Conservation (phyloP, 2,888 invertebrate species). For the Smittia sp. region DNA sequence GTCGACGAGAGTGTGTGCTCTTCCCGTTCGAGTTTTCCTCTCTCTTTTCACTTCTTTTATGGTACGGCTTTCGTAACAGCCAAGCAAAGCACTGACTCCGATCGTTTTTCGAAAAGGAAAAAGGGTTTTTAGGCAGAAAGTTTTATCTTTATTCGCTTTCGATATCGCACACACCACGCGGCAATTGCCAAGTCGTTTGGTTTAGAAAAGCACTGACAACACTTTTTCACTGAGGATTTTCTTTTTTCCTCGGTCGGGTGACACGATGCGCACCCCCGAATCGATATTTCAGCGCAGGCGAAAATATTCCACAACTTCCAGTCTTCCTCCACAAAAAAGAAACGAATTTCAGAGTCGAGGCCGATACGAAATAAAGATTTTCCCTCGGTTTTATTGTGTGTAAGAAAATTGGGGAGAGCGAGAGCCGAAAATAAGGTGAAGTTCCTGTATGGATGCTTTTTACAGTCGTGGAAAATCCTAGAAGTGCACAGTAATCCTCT, state of each 20-base stretch:
- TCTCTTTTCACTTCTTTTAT: background rate
- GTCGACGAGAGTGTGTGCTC: background rate
- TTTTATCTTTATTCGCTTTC: conserved; percentile 2
- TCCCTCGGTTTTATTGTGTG: background rate
- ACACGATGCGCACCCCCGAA: conserved; percentile 39
- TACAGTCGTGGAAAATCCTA: conserved; percentile 37
- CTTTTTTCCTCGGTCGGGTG: conserved; percentile 22
- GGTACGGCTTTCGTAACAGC: conserved; percentile 7
- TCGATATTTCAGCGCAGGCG: conserved; percentile 41
- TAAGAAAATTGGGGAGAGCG: background rate
- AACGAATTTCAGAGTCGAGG: conserved; percentile 22
- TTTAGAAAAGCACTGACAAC: conserved; percentile 1
- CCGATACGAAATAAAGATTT: conserved; percentile 11
- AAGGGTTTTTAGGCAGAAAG: background rate
- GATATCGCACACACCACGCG: conserved; percentile 5
- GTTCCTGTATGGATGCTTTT: conserved; percentile 31
- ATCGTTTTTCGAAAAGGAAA: background rate
- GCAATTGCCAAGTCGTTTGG: background rate
- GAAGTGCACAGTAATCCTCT: conserved; percentile 30
- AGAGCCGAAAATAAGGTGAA: conserved; percentile 38
- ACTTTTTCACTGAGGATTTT: conserved; percentile 15
- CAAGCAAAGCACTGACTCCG: background rate
- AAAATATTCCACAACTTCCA: conserved; percentile 28
- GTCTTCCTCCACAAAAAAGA: conserved; percentile 2
- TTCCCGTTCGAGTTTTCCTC: conserved; percentile 18